Conservation (phyloP, 1,140 invertebrate species). For the Macrobrachium nipponense region DNA sequence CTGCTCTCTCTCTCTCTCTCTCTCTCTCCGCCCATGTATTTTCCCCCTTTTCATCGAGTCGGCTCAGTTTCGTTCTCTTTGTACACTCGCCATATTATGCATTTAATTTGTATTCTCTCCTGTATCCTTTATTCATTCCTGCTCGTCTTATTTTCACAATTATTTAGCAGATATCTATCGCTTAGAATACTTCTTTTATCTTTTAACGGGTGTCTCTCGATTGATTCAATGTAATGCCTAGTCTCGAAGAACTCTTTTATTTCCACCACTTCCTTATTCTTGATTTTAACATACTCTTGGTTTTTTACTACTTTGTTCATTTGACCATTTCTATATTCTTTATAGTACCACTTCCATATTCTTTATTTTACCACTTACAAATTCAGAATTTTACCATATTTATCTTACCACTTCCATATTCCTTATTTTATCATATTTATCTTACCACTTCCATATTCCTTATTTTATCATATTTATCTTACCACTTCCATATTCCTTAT, state of each 20-base stretch:
- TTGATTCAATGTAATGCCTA: no score
- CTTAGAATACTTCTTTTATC: background rate
- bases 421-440: background rate
- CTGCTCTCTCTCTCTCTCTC: background rate
- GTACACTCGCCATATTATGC: no score
- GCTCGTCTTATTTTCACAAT: background rate
- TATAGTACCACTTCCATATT: background rate
- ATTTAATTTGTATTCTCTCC: background rate
- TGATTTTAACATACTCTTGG: background rate
- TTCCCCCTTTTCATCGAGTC: no score
- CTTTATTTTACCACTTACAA: background rate
- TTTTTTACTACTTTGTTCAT: background rate
- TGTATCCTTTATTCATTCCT: background rate
- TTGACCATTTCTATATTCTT: background rate
- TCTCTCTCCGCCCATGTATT: background rate
- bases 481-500: background rate
- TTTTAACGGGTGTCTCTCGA: background rate
- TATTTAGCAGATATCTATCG: background rate
- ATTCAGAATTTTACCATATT: no score
- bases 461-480: background rate
- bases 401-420: background rate
- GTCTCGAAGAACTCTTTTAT: no score
- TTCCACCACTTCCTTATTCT: background rate
- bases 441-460: background rate
- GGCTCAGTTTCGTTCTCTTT: no score